These are phyloP conservation scores for Coregonus sp. DNA, from an alignment of 2,797 vertebrate genomes.

Conservation along the genomic window DNA sequence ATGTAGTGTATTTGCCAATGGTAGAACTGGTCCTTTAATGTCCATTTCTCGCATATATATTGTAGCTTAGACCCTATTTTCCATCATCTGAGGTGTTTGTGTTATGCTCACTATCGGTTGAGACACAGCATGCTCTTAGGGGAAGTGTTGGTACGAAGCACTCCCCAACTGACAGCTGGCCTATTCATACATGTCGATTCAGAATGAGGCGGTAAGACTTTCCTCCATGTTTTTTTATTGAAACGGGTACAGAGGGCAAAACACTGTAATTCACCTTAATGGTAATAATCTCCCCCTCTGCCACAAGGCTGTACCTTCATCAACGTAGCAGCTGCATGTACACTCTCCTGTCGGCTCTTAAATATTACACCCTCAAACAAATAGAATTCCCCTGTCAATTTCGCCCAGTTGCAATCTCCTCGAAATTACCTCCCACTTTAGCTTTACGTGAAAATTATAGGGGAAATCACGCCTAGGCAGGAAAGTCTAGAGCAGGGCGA, in stretches of 20 bases:
- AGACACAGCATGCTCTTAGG: constrained; percentile 28
- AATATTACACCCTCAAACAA: constrained; percentile 19
- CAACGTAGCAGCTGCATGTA: constrained; percentile 60
- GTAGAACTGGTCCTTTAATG: too few species aligned
- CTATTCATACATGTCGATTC: constrained; percentile 28
- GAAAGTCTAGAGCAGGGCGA: background rate
- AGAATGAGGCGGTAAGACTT: constrained; percentile 11
- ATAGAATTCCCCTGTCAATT: constrained; percentile 27
- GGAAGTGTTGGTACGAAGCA: constrained; percentile 25
- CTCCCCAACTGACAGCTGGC: constrained; percentile 40
- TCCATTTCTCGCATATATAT: too few species aligned
- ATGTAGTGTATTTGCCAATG: too few species aligned
- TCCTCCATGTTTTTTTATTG: background rate
- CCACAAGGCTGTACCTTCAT: constrained; percentile 40
- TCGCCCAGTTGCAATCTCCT: constrained; percentile 50
- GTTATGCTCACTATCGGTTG: constrained; percentile 17
- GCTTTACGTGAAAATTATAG: constrained; percentile 17
- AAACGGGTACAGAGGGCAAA: constrained; percentile 39
- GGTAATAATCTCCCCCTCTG: constrained; percentile 51
- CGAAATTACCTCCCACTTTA: constrained; percentile 29
- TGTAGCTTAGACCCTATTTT: constrained; percentile 3
- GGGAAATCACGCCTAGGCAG: background rate
- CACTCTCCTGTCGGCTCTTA: constrained; percentile 30
- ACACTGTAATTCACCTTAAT: constrained; percentile 35
- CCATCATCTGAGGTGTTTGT: constrained; percentile 32